Base-by-base conservation (phyloP, 2,888 invertebrate genomes). In the Sialis lutaria region DNA sequence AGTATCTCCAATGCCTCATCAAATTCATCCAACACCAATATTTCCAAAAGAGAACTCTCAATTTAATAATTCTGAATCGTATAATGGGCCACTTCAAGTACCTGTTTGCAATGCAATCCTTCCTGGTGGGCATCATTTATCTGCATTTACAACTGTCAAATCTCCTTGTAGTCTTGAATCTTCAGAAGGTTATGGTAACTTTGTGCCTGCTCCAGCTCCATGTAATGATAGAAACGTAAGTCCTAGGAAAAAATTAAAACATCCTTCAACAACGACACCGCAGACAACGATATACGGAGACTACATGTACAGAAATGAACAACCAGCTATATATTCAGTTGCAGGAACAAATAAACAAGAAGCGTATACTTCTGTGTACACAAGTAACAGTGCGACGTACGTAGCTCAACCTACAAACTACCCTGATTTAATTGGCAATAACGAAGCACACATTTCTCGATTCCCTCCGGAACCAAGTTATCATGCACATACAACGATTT, bases 321-420 rank as follows among this genome's bases (percentile, higher is more conserved):
- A 80, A 58, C 73, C 78, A 12, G 81, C 81, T 35, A 82, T 82
- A 59, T 82, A 82, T 60, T 82, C 82, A 2, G 79, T 82, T 12
- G 82, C 82, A 43, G 82, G 82, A 42, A 73, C 70, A 53, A 80
- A 82, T 65, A 72, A 78, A 48, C 74, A 78, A 61, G 76, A 79
- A 54, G 72, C 74, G 47, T 82, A 79, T 57, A 81, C 82, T n/a
- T 79, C 79, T 44, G 80, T 82, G 6, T 82, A 82, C 61, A 81
- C 82, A 12, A 77, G 77, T 50, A 76, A 78, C 44, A 72, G 75
- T 54, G 73, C 77, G 43, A 72, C 74, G 53, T 73, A 74, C 54
- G 65, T 67, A 4, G 69, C 73, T 51, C 75, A 78, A 62, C 73
- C 75, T 48, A 71, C 72, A 52, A 73, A 70, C 64, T 79, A 79